These are phyloP conservation scores for Pelecanus crispus DNA, from an alignment of 2,113 vertebrate genomes.

Conservation along the genomic window DNA sequence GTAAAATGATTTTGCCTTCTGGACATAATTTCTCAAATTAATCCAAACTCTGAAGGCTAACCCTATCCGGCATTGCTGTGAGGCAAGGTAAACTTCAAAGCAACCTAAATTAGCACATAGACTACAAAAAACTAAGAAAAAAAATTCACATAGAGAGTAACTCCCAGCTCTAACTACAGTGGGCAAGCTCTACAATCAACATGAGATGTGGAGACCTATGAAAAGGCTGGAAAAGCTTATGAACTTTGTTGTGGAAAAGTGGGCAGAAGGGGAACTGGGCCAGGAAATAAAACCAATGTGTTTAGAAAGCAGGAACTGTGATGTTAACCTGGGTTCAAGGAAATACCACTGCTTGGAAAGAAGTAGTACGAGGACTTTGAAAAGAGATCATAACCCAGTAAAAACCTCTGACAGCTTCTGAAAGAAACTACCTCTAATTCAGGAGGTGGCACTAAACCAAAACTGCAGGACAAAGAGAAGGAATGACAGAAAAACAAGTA, in stretches of 20 bases:
- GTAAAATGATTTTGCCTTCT: slow-evolving; percentile 30
- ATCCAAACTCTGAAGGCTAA: background rate
- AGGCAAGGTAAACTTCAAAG: slow-evolving; percentile 35
- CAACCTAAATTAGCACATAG: background rate
- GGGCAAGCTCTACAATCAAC: background rate
- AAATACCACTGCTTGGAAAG: background rate
- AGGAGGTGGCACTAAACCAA: background rate
- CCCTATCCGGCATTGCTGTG: background rate
- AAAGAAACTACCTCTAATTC: background rate
- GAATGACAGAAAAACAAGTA: background rate
- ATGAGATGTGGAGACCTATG: fast-evolving
- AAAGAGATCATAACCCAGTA: background rate
- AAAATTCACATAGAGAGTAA: background rate
- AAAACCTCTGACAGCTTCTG: background rate
- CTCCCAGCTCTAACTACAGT: background rate
- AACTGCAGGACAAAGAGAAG: background rate
- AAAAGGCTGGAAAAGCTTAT: background rate
- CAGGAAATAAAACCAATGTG: background rate
- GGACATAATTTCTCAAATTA: slow-evolving; percentile 8
- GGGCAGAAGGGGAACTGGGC: background rate
- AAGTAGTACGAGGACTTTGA: background rate
- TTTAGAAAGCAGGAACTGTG: background rate
- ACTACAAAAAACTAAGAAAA: background rate
- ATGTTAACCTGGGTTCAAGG: background rate
- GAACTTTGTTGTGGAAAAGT: background rate